phyloP scores from a whole-genome alignment of 2,113 vertebrate species.

The Oplegnathus fasciatus region DNA sequence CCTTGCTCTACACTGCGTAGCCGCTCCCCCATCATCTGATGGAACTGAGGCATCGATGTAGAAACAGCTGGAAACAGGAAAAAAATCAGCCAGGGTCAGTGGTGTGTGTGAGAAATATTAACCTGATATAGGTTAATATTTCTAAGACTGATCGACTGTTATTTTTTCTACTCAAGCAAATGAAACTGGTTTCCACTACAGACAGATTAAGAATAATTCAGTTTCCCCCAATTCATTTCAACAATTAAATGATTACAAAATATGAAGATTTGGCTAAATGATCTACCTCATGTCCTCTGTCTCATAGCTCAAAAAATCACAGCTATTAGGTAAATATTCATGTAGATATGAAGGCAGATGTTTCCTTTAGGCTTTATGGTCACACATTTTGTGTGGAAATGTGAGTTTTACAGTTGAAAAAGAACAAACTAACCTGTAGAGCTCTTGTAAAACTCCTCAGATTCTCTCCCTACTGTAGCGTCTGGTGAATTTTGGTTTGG shows the following conservation, averaged over 20 bases:
- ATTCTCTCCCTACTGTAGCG: neutral
- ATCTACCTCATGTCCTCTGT: too few relatives aligned
- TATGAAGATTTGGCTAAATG: neutral
- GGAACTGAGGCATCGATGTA: conserved; percentile 83
- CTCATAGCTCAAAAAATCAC: neutral
- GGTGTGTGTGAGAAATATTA: too few relatives aligned
- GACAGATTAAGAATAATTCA: neutral
- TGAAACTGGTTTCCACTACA: neutral
- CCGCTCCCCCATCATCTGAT: conserved; percentile 78
- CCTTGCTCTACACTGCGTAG: conserved; percentile 80
- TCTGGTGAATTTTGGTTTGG: neutral
- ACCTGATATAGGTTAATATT: neutral
- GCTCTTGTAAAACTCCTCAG: neutral
- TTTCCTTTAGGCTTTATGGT: neutral
- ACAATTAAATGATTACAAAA: neutral
- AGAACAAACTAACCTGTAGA: neutral
- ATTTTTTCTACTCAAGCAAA: neutral
- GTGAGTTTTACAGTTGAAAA: neutral
- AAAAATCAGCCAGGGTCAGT: neutral
- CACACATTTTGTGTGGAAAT: too few relatives aligned
- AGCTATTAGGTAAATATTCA: neutral
- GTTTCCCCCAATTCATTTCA: neutral
- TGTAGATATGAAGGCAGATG: neutral
- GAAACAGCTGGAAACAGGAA: conserved; percentile 72
- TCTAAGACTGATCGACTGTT: neutral